A percentile compares a stretch with the other conserved stretches of the same genome.
phyloP scores from a whole-genome alignment of 2,113 vertebrate species.

The Tetraodon nigroviridis region DNA sequence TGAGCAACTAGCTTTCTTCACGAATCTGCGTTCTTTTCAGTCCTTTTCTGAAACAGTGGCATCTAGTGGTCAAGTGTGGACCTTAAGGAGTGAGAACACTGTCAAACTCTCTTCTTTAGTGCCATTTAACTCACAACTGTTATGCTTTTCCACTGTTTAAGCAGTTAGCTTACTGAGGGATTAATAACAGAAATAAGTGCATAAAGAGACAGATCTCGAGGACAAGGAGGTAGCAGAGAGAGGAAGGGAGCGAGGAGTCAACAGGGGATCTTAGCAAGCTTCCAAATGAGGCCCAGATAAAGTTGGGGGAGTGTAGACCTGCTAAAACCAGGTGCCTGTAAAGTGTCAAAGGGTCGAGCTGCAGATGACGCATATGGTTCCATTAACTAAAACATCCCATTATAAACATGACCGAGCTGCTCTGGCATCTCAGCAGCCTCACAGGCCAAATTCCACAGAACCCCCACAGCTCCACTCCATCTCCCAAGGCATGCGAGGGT shows the following conservation, averaged over 20 bases:
- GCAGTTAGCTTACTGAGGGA: constrained; percentile 26
- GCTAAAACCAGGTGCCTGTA: constrained; percentile 65
- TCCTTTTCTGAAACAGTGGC: no score
- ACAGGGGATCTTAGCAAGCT: constrained; percentile 40
- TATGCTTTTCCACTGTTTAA: constrained; percentile 39
- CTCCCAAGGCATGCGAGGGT: constrained; percentile 45
- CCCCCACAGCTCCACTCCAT: constrained; percentile 38
- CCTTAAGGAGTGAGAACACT: no score
- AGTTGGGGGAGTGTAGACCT: constrained; percentile 36
- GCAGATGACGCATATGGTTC: constrained; percentile 69
- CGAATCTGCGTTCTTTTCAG: no score
- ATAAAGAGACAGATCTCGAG: constrained; percentile 48
- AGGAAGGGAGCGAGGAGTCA: constrained; percentile 10
- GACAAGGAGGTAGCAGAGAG: constrained; percentile 13
- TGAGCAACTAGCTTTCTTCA: no score
- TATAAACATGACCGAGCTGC: constrained; percentile 63
- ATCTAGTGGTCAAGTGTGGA: no score
- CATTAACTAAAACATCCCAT: constrained; percentile 69
- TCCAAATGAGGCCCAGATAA: constrained; percentile 42
- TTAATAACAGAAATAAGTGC: constrained; percentile 30
- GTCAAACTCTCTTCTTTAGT: constrained; percentile 12
- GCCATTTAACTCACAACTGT: constrained; percentile 57
- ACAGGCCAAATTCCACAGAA: constrained; percentile 51
- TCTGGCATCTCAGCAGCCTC: constrained; percentile 51
- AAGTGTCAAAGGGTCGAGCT: constrained; percentile 59